A percentile compares a stretch with the other conserved stretches of the same genome.
Evolutionary conservation across 2,797 vertebrate genomes (phyloP).

Genomic region (Crossoptilon crossoptilon): DNA sequence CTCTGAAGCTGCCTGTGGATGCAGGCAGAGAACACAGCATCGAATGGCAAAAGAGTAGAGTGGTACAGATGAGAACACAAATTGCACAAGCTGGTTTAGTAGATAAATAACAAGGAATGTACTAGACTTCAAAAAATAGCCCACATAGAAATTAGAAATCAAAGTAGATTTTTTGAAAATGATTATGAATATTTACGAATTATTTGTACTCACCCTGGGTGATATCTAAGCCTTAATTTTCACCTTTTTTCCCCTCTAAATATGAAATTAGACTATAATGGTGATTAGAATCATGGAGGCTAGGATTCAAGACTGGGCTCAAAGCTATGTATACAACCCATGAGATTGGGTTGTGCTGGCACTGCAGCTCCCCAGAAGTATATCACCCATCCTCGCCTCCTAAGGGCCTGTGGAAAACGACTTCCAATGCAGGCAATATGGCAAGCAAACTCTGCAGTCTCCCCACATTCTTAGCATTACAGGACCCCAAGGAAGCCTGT

Average conservation of each 20-base stretch:
- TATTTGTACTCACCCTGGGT: background rate
- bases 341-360: background rate
- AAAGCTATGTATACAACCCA: background rate
- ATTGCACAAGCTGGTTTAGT: fast-evolving
- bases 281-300: background rate
- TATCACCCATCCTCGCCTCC: background rate
- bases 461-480: fast-evolving
- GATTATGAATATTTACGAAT: background rate
- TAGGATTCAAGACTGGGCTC: background rate
- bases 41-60: background rate
- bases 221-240: background rate
- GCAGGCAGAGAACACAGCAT: background rate
- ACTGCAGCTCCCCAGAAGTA: background rate
- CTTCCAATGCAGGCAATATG: background rate
- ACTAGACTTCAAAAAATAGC: background rate
- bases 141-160: background rate
- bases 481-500: background rate
- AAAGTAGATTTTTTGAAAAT: background rate
- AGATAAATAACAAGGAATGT: background rate
- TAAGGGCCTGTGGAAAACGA: fast-evolving
- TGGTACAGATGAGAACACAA: background rate
- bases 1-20: background rate
- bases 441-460: background rate
- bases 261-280: background rate
- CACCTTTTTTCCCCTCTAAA: background rate